Evolutionary conservation across 2,797 vertebrate species (phyloP).

Genomic region (Peromyscus melanophrys): DNA sequence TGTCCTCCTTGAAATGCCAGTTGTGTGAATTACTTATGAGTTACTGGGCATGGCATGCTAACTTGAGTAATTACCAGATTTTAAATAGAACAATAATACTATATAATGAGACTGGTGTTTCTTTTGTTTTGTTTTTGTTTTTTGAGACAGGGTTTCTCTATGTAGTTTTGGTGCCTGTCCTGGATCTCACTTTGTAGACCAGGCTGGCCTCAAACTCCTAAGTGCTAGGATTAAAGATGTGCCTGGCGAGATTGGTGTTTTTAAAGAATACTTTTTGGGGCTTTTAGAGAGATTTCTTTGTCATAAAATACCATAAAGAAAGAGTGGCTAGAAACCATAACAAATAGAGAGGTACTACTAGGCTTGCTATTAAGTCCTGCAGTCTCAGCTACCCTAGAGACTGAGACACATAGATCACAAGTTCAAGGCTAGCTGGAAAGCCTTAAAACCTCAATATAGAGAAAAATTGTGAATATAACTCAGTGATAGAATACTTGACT

Average conservation of each 20-base stretch:
- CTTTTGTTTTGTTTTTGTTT: no score
- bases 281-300: background rate
- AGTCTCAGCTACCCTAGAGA: background rate
- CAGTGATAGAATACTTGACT: background rate
- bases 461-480: background rate
- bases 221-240: no score
- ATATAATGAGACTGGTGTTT: background rate
- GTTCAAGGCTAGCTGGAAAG: background rate
- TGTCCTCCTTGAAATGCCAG: background rate
- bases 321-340: background rate
- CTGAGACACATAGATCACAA: background rate
- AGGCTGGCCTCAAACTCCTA: no score
- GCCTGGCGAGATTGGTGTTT: background rate
- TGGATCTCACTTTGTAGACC: no score
- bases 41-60: background rate
- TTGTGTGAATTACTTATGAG: background rate
- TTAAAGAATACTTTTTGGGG: background rate
- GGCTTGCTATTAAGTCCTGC: background rate
- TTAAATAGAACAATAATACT: background rate
- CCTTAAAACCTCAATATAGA: background rate
- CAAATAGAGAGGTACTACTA: background rate
- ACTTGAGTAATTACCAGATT: constrained; percentile 24
- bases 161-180: no score
- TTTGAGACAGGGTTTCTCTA: no score
- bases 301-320: background rate